phyloP scores from a whole-genome alignment of 2,797 vertebrate species.

The Cryptoblepharus egeriae region DNA sequence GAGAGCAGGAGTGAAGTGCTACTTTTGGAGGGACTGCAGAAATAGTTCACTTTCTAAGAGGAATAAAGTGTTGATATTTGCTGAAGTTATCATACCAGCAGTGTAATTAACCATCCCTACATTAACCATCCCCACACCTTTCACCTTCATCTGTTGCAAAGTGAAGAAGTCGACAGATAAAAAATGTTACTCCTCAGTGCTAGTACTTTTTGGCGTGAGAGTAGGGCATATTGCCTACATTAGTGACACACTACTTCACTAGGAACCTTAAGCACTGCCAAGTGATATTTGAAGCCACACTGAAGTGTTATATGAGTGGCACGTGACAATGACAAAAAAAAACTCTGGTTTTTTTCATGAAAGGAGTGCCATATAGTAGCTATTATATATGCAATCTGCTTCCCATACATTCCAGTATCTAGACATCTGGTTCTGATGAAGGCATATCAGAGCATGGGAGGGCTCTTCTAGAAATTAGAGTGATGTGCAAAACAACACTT shows the following conservation, averaged over 20 bases:
- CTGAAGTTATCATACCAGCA: conserved; percentile 14
- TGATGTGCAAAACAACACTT: no score
- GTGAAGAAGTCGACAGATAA: background rate
- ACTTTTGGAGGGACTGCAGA: background rate
- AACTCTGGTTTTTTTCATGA: no score
- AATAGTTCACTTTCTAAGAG: background rate
- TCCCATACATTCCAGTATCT: background rate
- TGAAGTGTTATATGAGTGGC: background rate
- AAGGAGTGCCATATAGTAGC: background rate
- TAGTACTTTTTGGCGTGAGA: background rate
- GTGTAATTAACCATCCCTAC: conserved; percentile 21
- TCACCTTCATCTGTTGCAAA: conserved; percentile 10
- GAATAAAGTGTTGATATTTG: conserved; percentile 22
- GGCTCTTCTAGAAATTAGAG: no score
- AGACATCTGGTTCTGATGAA: no score
- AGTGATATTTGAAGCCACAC: background rate
- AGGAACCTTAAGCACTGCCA: background rate
- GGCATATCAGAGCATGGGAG: no score
- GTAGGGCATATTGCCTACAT: no score
- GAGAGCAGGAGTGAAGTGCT: background rate
- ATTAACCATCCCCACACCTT: no score
- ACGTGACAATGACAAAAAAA: background rate
- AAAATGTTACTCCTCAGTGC: background rate
- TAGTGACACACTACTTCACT: background rate
- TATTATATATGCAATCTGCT: background rate